Evolutionary conservation across 2,888 invertebrate species (phyloP).

Genomic region (Diaprepes abbreviatus): DNA sequence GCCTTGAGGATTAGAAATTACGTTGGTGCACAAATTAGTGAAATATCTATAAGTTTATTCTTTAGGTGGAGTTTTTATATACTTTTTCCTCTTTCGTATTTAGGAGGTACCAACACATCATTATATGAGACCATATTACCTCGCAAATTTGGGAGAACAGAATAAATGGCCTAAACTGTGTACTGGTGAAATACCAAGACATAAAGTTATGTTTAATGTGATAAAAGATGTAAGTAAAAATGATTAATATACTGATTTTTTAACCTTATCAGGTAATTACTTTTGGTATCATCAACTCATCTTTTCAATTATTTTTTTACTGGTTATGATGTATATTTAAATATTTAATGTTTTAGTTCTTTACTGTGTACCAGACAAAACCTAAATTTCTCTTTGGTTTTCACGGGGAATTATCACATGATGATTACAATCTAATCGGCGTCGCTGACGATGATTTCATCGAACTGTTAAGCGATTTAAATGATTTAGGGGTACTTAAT

Average conservation of each 20-base stretch:
- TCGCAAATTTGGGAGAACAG: constrained; percentile 75
- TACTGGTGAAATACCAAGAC: constrained; percentile 80
- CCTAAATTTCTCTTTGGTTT: constrained; percentile 91
- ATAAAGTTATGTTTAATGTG: constrained; percentile 76
- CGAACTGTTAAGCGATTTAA: constrained; percentile 75
- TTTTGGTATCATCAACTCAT: too few relatives aligned
- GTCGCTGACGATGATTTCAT: constrained; percentile 82
- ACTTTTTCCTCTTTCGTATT: constrained; percentile 24
- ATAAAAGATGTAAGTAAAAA: constrained; percentile 73
- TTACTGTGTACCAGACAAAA: constrained; percentile 74
- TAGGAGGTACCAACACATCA: constrained; percentile 87
- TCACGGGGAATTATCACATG: constrained; percentile 90
- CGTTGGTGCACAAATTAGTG: too few relatives aligned
- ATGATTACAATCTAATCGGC: constrained; percentile 84
- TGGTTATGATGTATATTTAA: too few relatives aligned
- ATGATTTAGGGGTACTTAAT: constrained; percentile 75
- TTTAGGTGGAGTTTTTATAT: too few relatives aligned
- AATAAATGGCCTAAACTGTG: constrained; percentile 74
- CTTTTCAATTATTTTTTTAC: too few relatives aligned
- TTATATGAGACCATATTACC: constrained; percentile 86
- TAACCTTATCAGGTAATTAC: too few relatives aligned
- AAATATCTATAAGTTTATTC: too few relatives aligned
- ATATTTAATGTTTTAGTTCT: too few relatives aligned
- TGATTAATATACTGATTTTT: too few relatives aligned
- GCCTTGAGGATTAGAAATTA: too few relatives aligned